These are phyloP conservation scores for Crossaster papposus DNA, from an alignment of 53 echinoderm and acorn worm species.

Conservation along the genomic window DNA sequence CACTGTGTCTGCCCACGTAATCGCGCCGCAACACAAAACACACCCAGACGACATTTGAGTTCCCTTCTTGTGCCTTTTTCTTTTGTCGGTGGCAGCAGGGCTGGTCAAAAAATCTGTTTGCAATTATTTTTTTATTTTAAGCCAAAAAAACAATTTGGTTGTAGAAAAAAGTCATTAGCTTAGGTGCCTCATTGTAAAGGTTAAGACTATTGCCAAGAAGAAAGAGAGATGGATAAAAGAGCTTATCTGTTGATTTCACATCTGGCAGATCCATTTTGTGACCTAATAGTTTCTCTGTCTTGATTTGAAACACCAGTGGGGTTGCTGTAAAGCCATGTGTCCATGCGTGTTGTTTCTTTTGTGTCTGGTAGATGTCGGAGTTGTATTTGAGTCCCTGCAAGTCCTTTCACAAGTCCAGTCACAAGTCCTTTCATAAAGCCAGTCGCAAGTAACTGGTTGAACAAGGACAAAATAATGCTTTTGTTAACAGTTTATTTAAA, in stretches of 20 bases:
- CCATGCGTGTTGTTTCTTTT: no score
- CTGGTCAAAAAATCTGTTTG: constrained; percentile 31
- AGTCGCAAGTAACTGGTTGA: no score
- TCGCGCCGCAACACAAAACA: not conserved
- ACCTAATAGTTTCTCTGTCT: not conserved
- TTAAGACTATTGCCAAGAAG: not conserved
- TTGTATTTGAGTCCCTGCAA: no score
- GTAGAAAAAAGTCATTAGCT: not conserved
- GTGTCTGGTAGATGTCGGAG: no score
- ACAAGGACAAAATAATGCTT: no score
- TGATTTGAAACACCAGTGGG: not conserved
- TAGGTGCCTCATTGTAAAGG: not conserved
- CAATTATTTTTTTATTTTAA: constrained; percentile 48
- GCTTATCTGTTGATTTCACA: constrained; percentile 7
- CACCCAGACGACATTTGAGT: constrained; percentile 17
- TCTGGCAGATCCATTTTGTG: constrained; percentile 13
- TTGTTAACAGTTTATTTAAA: no score
- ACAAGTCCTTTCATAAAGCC: no score
- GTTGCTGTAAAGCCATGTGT: not conserved
- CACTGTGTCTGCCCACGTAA: constrained; percentile 40
- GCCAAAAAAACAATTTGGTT: not conserved
- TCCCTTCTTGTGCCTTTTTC: constrained; percentile 8
- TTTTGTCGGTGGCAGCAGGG: constrained; percentile 13
- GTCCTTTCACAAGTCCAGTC: no score
- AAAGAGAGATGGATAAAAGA: not conserved